Conservation (phyloP, 1,140 invertebrate genomes). For the Hormaphis cornu region DNA sequence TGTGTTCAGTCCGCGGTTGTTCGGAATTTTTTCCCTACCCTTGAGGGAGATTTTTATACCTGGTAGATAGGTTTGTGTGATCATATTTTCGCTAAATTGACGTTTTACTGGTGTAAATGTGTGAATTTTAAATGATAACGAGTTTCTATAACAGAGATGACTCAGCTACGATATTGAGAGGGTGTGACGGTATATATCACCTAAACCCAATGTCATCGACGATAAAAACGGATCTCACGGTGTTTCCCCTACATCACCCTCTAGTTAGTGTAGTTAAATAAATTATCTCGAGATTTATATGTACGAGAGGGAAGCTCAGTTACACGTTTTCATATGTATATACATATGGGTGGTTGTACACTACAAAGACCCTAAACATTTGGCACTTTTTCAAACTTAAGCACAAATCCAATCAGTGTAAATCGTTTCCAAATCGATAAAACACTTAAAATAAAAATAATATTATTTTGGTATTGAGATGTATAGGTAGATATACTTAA, state of each 20-base stretch:
- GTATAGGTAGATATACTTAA: no score
- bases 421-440: neutral
- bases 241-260: neutral
- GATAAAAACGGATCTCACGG: slow-evolving; percentile 23
- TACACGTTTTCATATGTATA: neutral
- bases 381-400: neutral
- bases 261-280: slow-evolving; percentile 13
- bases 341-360: neutral
- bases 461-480: no score
- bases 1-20: neutral
- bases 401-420: neutral
- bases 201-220: slow-evolving; percentile 15
- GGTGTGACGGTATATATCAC: slow-evolving; percentile 14
- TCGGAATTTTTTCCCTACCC: neutral
- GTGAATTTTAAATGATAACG: neutral
- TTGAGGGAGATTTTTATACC: neutral
- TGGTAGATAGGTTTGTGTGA: neutral
- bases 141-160: neutral
- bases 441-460: no score
- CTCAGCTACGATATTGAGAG: slow-evolving; percentile 2
- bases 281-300: slow-evolving; percentile 28
- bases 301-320: neutral
- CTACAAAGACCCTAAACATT: neutral
- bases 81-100: neutral
- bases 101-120: neutral